Base-by-base conservation (phyloP, 92 coral and sea anemone species). In the Epizoanthus rinbou region DNA sequence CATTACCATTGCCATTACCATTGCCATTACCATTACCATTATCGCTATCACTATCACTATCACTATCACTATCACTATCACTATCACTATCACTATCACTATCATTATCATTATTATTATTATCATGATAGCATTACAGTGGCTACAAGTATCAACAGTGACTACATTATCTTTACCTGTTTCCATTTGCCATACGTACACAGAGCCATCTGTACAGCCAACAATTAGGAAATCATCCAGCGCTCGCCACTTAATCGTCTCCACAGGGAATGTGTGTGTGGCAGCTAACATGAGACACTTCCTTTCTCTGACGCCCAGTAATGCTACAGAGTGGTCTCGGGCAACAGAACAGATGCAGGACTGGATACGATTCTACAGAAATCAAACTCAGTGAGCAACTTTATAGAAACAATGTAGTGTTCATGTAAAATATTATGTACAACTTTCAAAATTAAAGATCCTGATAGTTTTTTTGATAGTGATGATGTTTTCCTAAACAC, bases 101-200 rank as follows among this genome's bases (percentile, higher is more conserved):
- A 41, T 3, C 45, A 41, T 41, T 6, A 37, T 25, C 63, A 7
- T 70, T 25, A n/a, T 70, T 21, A 47, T 25, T 5, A 6, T 25
- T 35, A 35, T 10, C 21, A 22, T 70, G 11, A 22, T 1, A 47
- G 6, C 53, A 6, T 8, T 47, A 47, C 53, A 7, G 53, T 47
- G 14, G 10, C 76, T 41, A 25, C 17, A 2, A 52, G 24, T 15
- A n/a, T 43, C 16, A 9, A 71, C 25, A n/a, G 63, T 10, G n/a
- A 16, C n/a, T 13, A 6, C 22, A 60, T 3, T 11, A 13, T 22
- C 68, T 87, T 53, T 80, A 96, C 99, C 99, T 76, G 98, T 96
- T 76, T 96, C 99, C 91, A 96, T 94, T 60, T 96, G 99, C 99
- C 99, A 96, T 6, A 96, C 99, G 53, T 96, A 96, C 17, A 96